Conservation (phyloP, 2,888 invertebrate species). For the Rhagonycha lutea region DNA sequence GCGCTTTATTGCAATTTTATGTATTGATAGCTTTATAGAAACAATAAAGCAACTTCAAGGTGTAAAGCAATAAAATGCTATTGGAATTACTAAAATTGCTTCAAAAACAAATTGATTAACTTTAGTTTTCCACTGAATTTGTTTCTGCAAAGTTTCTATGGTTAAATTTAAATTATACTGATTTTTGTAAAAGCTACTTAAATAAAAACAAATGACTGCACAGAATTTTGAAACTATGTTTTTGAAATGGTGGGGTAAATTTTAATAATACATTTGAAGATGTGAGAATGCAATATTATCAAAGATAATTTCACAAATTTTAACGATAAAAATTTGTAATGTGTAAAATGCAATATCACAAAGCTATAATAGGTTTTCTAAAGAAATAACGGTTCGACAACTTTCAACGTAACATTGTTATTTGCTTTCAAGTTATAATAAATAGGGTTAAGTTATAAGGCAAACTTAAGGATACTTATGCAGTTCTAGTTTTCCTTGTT, state of each 20-base stretch:
- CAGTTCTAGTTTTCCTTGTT: background rate
- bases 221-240: too few species aligned
- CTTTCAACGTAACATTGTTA: background rate
- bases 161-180: background rate
- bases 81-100: background rate
- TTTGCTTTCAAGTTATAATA: background rate
- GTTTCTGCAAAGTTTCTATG: background rate
- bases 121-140: background rate
- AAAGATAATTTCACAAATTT: background rate
- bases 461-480: background rate
- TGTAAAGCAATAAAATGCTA: background rate
- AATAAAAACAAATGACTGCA: background rate
- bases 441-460: background rate
- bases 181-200: background rate
- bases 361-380: background rate
- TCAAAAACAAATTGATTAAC: background rate
- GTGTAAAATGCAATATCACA: background rate
- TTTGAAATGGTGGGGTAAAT: background rate
- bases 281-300: background rate
- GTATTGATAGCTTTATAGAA: conserved; percentile 1
- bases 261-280: background rate
- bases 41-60: background rate
- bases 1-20: background rate
- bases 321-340: background rate
- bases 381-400: background rate